phyloP scores from a whole-genome alignment of 2,113 vertebrate genomes.

The Carassius gibelio region DNA sequence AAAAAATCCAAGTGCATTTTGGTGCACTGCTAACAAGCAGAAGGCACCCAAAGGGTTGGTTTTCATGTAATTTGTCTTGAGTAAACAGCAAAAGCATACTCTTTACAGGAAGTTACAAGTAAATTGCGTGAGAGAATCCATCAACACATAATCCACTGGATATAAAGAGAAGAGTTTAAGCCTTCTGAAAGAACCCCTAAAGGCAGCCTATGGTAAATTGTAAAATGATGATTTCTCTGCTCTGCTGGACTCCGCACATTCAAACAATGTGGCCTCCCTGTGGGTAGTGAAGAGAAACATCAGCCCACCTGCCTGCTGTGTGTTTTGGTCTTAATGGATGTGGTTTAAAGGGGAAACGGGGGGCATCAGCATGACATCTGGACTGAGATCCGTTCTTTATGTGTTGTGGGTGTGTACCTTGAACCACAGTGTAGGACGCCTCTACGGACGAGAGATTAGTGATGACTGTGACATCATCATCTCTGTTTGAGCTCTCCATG shows the following conservation, averaged over 20 bases:
- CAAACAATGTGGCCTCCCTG: conserved; percentile 14
- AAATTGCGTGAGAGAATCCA: not conserved
- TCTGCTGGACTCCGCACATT: conserved; percentile 26
- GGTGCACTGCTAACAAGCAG: conserved; percentile 38
- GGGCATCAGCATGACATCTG: conserved; percentile 9
- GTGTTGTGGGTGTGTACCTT: conserved; percentile 72
- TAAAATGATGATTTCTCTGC: conserved; percentile 45
- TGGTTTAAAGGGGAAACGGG: conserved; percentile 1
- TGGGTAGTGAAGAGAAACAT: too few species aligned
- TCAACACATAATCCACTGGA: conserved; percentile 12
- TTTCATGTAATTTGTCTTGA: conserved; percentile 53
- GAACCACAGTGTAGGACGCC: conserved; percentile 89
- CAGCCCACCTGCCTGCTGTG: not conserved
- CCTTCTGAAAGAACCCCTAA: conserved; percentile 32
- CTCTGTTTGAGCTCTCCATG: conserved; percentile 89
- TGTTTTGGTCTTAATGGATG: conserved; percentile 32
- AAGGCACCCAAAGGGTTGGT: conserved; percentile 28
- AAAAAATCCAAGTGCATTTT: conserved; percentile 47
- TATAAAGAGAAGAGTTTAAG: conserved; percentile 38
- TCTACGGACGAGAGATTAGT: conserved; percentile 90
- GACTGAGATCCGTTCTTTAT: not conserved
- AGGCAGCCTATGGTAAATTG: conserved; percentile 43
- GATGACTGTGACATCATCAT: conserved; percentile 88
- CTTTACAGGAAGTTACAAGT: conserved; percentile 24
- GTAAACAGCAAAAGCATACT: conserved; percentile 35